Base-by-base conservation (phyloP, 2,797 vertebrate species). In the Rhinogobio ventralis region DNA sequence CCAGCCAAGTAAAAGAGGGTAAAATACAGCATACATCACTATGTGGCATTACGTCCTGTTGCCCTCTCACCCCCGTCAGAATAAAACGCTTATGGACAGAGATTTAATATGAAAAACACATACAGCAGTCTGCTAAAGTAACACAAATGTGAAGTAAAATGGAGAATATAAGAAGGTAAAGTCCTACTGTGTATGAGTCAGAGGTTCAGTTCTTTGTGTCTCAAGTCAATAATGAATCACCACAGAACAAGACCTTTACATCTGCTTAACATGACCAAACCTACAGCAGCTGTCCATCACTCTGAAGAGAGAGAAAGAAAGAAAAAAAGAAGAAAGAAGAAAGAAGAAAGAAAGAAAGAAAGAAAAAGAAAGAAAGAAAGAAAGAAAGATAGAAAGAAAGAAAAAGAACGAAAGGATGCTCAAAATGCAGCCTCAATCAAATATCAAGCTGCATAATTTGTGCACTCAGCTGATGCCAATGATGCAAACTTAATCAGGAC, bases 201-300 rank as follows among this genome's bases (percentile, higher is more conserved):
- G 25, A 60, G 68, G 13, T 72, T 57, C 66, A 55, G 30, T 20
- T 81, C 20, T 53, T 5, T 55, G 30, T 39, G 49, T 81, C 51
- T 81, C 7, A 39, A 45, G 19, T 62, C 46, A 67, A 75, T 42
- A 42, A 46, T 53, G 49, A 53, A 55, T 17, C 23, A 82, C 45
- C 69, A 46, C 30, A 74, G 57, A 82, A 46, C 13, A 46, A 68
- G 62, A 68, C 60, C 60, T 75, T 75, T 67, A 66, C 6, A 49
- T 46, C 30, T 64, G 45, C 57, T 30, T 57, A 75, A 8, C 45
- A 42, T 67, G 33, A 68, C 62, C 67, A 77, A 57, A 77, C 25
- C 13, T n/a, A 62, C 57, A 62, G 60, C 57, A 62, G 60, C 33
- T 11, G 30, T 64, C 30, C 28, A 75, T 66, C 30, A 51, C 20